Base-by-base conservation (phyloP, 2,888 invertebrate genomes). In the Microchrysa polita region DNA sequence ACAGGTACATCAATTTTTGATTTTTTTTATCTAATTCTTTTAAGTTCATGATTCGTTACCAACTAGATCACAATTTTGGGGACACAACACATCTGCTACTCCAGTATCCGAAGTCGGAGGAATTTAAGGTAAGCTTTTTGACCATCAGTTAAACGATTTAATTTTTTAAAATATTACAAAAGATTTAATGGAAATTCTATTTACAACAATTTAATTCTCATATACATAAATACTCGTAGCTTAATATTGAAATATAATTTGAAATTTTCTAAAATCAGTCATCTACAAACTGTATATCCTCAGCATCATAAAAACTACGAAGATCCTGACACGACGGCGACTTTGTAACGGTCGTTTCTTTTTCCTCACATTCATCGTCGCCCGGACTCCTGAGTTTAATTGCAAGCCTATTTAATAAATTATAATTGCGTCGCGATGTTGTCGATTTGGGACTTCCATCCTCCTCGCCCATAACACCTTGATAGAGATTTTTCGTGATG, bases 241-340 rank as follows among this genome's bases (percentile, higher is more conserved):
- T n/a, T 48, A 48, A 48, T 48, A n/a, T 48, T 48, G 48, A 4
- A 48, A n/a, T 48, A 16, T 55, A 34, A 34, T 27, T 14, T 16
- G 1, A 12, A 60, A 60, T 60, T 60, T 23, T 14, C 60, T 60
- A 60, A 16, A 48, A 65, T 65, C 65, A 65, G 23, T 92, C 92
- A 79, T 93, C 92, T 7, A 90, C 93, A 81, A 90, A 93, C 79
- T 88, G 90, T 63, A 92, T 89, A 78, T 91, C 91, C 71, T 88
- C 88, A 72, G 90, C 84, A 78, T 88, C 88, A 63, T 88, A 86
- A 77, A 85, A 87, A 77, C 88, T 86, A 79, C 88, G 88, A 12
- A 89, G 80, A 0, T 86, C 85, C 74, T 87, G 86, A 74, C 87
- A 88, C 18, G 89, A 88, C 16, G 89, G 90, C 0, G 89, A 90